These are phyloP conservation scores for Chionoecetes opilio DNA, from an alignment of 1,140 invertebrate genomes.

Conservation along the genomic window DNA sequence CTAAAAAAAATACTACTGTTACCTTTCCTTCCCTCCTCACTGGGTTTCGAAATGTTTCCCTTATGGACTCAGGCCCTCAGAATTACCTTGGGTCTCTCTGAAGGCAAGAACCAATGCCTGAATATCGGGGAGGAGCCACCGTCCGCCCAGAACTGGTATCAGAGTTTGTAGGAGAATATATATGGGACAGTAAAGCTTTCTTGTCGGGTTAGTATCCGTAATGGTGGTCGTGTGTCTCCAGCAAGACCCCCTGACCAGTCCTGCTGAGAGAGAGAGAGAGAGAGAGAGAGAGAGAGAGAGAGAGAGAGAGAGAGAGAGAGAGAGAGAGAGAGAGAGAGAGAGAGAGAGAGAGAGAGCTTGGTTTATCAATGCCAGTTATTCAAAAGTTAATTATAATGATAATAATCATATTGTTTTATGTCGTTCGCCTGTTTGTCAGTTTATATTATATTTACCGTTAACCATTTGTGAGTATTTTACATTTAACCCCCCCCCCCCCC, in stretches of 20 bases:
- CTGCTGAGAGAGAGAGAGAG: constrained; percentile 10
- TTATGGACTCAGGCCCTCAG: neutral
- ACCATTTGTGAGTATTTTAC: too few relatives aligned
- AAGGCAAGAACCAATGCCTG: neutral
- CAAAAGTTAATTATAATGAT: too few relatives aligned
- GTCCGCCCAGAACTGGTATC: neutral
- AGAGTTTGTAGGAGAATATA: constrained; percentile 3
- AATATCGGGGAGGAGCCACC: neutral
- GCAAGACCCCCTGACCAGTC: neutral
- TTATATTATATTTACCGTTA: too few relatives aligned
- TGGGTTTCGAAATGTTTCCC: neutral
- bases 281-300: constrained; percentile 27
- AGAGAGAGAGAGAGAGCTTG: too few relatives aligned
- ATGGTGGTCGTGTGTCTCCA: neutral
- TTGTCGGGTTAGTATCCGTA: constrained; percentile 15
- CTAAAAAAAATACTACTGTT: neutral
- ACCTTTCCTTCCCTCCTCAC: neutral
- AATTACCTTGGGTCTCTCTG: neutral
- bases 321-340: neutral
- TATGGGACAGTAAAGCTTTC: constrained; percentile 3
- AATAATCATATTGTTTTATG: too few relatives aligned
- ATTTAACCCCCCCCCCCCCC: too few relatives aligned
- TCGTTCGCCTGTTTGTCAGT: too few relatives aligned
- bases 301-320: constrained; percentile 27
- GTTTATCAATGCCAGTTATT: too few relatives aligned